These are phyloP conservation scores for Euspilapteryx auroguttella DNA, from an alignment of 2,888 invertebrate genomes.

Conservation along the genomic window DNA sequence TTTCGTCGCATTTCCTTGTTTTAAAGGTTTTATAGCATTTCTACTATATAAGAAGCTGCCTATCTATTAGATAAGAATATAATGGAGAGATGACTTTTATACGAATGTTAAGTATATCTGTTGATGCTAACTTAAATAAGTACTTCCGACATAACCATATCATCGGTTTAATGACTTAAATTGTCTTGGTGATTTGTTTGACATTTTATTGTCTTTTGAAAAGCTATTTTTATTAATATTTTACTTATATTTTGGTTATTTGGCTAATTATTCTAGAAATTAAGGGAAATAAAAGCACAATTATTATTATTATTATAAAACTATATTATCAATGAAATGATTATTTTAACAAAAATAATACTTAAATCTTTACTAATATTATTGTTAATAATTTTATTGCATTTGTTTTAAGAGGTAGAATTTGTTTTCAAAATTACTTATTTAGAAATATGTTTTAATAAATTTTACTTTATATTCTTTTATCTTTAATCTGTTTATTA, in stretches of 20 bases:
- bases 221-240: background rate
- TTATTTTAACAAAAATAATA: slow-evolving; percentile 28
- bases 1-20: slow-evolving; percentile 27
- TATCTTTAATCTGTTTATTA: slow-evolving; percentile 10
- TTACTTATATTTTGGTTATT: slow-evolving; percentile 25
- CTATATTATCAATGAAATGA: too few species aligned
- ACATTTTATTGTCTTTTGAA: background rate
- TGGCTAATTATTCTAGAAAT: slow-evolving; percentile 52
- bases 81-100: slow-evolving; percentile 59
- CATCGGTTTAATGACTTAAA: slow-evolving; percentile 10
- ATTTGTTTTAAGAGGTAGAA: slow-evolving; percentile 32
- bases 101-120: slow-evolving; percentile 56
- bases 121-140: slow-evolving; percentile 54
- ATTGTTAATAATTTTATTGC: slow-evolving; percentile 56
- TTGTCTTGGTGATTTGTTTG: background rate
- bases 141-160: slow-evolving; percentile 51
- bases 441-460: too few species aligned
- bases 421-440: slow-evolving; percentile 15
- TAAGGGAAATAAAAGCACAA: slow-evolving; percentile 48
- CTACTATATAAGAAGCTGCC: slow-evolving; percentile 42
- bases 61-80: slow-evolving; percentile 58
- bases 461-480: slow-evolving; percentile 23
- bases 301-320: slow-evolving; percentile 27
- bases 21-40: slow-evolving; percentile 30
- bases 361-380: slow-evolving; percentile 44